Base-by-base conservation (phyloP, 2,888 invertebrate genomes). In the Embidobia sp. region DNA sequence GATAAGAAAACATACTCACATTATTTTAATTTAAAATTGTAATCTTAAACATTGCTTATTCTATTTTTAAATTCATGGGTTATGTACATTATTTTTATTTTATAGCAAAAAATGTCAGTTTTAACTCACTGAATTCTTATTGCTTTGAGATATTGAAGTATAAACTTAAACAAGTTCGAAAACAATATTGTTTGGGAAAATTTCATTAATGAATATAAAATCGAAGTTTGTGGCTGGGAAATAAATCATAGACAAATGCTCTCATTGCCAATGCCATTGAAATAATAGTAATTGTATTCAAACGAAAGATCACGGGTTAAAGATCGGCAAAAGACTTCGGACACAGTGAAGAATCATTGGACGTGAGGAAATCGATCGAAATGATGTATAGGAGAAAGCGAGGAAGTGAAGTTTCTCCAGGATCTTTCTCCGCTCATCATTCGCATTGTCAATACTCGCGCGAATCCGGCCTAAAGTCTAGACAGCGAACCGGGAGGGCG, bases 351-450 rank as follows among this genome's bases (percentile, higher is more conserved):
- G 64, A 59, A 70, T 59, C 70, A 64, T 53, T 44, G 37, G 61
- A 59, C 5, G 40, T 13, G 59, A 64, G 46, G 11, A 59, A 64
- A 70, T 61, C 49, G 77, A 72, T 53, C 42, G 33, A 18, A 29
- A 42, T 77, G 78, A 80, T 78, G 69, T 76, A 80, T 77, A 53
- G 77, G 49, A 77, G 77, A 80, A 80, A 66, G 79, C 74, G 64
- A 78, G 51, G 55, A 79, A 73, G 42, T 74, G 46, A 40, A 67
- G 78, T 74, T 75, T 74, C 74, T 72, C 64, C 63, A 49, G 48
- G 44, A 59, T 77, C 40, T 73, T 63, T 63, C 37, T 44, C 26
- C 59, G 22, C 66, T 61, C 61, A 57, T 64, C 51, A 61, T 67
- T 42, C 51, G 64, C 35, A 59, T 61, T 66, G 63, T 44, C 73